Base-by-base conservation (phyloP, 2,888 invertebrate genomes). In the Listrodromus nycthemerus region DNA sequence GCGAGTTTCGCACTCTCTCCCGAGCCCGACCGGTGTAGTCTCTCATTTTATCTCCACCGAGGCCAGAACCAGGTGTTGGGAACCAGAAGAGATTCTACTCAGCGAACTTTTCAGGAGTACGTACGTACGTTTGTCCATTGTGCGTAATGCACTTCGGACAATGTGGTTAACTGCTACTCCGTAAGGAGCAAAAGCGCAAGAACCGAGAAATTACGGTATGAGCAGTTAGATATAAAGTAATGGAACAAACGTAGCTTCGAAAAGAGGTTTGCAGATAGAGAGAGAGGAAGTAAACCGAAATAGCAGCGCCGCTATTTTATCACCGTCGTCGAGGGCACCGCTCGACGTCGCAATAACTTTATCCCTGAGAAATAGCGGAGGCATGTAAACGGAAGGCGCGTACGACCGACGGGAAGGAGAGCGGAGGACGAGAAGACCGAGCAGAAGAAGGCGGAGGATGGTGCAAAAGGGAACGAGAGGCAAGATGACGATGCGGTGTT, bases 311-410 rank as follows among this genome's bases (percentile, higher is more conserved):
- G 67, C 63, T 77, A 61, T 80, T 83, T 83, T 77, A 83, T 73
- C 73, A 67, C 65, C 41, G 16, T 30, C 73, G 73, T 27, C 73
- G 48, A 27, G 65, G 33, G 48, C 27, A 30, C 19, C 69, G 55
- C 52, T 41, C 77, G 66, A 50, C 76, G 76, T 80, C 45, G 73
- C 80, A 73, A 80, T 73, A 67, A 80, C 77, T 80, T 83, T 76
- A 83, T 83, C 73, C 77, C 71, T 77, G 69, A 83, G 77, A 77
- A 83, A 80, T 83, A 63, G 76, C 83, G 55, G 76, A 71, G 74
- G 74, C 80, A 80, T 80, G 81, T 80, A 74, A 83, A 80, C 80
- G 80, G 80, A 74, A 77, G 69, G 58, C 76, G 83, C 63, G 79
- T 65, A 65, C 52, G 65, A 76, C 48, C 13, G 41, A 37, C 41